Evolutionary conservation across 2,113 vertebrate species (phyloP).

Genomic region (Melanocharis versteri): DNA sequence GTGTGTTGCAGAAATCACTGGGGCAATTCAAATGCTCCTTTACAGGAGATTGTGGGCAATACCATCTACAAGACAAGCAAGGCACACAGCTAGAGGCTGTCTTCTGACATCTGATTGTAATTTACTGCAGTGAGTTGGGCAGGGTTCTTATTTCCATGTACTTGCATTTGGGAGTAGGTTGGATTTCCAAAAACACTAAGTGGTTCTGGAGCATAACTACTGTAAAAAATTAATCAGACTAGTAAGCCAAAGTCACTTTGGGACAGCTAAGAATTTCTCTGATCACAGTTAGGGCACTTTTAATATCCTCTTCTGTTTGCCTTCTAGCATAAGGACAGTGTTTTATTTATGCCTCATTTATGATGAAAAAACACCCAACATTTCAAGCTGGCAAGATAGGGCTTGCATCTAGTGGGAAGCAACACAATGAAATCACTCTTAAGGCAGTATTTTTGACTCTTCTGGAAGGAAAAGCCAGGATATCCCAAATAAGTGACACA

Average conservation of each 20-base stretch:
- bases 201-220: background rate
- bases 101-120: slow-evolving; percentile 16
- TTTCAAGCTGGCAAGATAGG: background rate
- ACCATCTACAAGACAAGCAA: background rate
- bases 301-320: background rate
- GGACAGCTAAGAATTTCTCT: background rate
- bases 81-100: background rate
- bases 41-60: background rate
- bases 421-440: background rate
- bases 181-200: slow-evolving; percentile 5
- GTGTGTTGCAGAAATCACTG: background rate
- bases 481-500: background rate
- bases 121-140: background rate
- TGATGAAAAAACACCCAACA: background rate
- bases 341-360: slow-evolving; percentile 42
- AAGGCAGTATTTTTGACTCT: background rate
- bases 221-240: slow-evolving; percentile 37
- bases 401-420: background rate
- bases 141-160: slow-evolving; percentile 2
- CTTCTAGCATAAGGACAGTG: background rate
- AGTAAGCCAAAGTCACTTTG: background rate
- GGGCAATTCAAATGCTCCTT: background rate
- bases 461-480: background rate
- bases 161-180: background rate
- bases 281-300: slow-evolving; percentile 13